Evolutionary conservation across 2,888 invertebrate species (phyloP), one percentile per base, ranked within the genome.

Genomic region (Periphyllus acericola): DNA sequence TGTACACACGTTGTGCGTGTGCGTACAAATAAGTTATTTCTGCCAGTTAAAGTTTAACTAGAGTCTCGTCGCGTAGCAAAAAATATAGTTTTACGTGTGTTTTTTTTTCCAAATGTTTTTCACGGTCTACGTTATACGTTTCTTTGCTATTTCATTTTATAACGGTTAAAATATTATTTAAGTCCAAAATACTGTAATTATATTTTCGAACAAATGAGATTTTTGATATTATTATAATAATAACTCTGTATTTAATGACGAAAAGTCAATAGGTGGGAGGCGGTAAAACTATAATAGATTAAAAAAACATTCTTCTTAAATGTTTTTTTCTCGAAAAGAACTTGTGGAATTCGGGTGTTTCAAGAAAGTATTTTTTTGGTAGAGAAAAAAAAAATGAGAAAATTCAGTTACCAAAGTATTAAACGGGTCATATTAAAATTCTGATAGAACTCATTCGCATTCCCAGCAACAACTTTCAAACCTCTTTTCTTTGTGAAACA

Each of bases 401-500:
- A 40, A 66, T 85, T 78, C 78, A 78, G 78, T 85, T 85, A 66
- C 68, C 9, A 68, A 76, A 68, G 84, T 85, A 85, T 85, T 84
- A 84, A 85, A 78, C 68, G 32, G 66, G 68, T 85, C 68, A 40
- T 78, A 52, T 74, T 36, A 74, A 76, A 46, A 55, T 84, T 84
- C 75, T 46, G 32, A 76, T 66, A 75, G 40, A 83, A 78, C 34
- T 78, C 40, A n/a, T 68, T 52, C 71, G 25, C 68, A 84, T 85
- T 85, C 75, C 36, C 36, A 75, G 74, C 74, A 74, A 76, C 75
- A 84, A 84, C 84, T 76, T 76, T 68, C 76, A 46, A 66, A 85
- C 76, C 66, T 78, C n/a, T 85, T 76, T 78, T 78, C 46, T 78
- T 85, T 85, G 78, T 34, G n/a, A 40, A 84, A 84, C 60, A 75